Base-by-base conservation (phyloP, 1,140 invertebrate genomes). In the Zaprionus taronus region DNA sequence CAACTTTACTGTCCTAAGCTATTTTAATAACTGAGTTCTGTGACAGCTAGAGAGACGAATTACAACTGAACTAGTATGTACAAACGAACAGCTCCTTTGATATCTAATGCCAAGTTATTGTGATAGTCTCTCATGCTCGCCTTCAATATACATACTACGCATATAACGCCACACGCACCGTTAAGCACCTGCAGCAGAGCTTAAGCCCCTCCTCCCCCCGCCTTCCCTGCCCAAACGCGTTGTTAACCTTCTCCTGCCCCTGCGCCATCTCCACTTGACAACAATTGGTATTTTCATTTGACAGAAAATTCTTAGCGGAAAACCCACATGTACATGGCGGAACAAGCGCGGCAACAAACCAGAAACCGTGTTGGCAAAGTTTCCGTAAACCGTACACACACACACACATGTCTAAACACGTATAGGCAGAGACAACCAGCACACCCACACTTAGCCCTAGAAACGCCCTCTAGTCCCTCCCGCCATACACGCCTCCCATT, bases 261-360 rank as follows among this genome's bases (percentile, higher is more conserved):
- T 12, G 20, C 47, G 20, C 1, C 20, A 14, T 51, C 47, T 24
- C 15, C 31, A 55, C 65, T 56, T 72, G 65, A 49, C 79, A 80
- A 87, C 84, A 78, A 79, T 82, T 64, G 65, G 66, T 66, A 84
- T 72, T 75, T 81, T 65, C 80, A 77, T 49, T 86, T 69, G 75
- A 41, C 28, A 58, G 61, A 64, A 66, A 80, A 87, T 80, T 77
- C 72, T 77, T 76, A 38, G 68, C 63, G 77, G 73, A 83, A 83
- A 84, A 49, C 81, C 81, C 78, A 66, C 77, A 71, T 80, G 69
- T 77, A 72, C 67, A n/a, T 57, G 38, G 51, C 67, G 53, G 53
- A 51, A 72, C 24, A 56, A 38, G 36, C 36, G 41, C 22, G n/a
- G 14, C 22, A 36, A 36, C 36, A 66, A 66, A 61, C 34, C 61